Conservation (phyloP, 2,797 vertebrate genomes). For the Novumbra hubbsi region DNA sequence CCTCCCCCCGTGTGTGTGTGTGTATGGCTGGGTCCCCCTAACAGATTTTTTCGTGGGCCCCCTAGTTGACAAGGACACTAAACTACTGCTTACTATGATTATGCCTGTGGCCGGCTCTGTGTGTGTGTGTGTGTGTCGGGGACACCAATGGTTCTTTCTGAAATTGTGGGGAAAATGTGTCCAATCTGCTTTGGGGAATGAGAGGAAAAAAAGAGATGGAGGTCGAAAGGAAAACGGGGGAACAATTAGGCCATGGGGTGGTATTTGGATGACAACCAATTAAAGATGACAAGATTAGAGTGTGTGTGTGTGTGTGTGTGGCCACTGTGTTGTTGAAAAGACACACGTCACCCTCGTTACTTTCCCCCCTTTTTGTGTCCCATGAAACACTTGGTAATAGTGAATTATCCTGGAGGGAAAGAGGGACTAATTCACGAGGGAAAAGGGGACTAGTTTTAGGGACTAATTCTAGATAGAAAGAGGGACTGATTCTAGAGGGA, state of each 20-base stretch:
- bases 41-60: too few species aligned
- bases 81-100: too few species aligned
- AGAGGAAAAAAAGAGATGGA: conserved; percentile 4
- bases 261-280: conserved; percentile 43
- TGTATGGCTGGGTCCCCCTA: not conserved
- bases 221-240: conserved; percentile 9
- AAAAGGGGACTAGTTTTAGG: too few species aligned
- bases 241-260: conserved; percentile 29
- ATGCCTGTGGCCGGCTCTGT: too few species aligned
- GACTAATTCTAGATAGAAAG: too few species aligned
- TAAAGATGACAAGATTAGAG: conserved; percentile 47
- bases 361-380: too few species aligned
- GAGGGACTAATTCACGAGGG: too few species aligned
- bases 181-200: conserved; percentile 25
- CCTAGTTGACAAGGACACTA: too few species aligned
- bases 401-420: too few species aligned
- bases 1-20: conserved; percentile 8
- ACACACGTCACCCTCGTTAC: conserved; percentile 13
- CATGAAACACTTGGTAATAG: too few species aligned
- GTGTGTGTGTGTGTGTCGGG: too few species aligned
- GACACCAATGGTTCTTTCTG: conserved; percentile 11
- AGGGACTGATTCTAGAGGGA: too few species aligned
- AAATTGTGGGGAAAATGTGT: conserved; percentile 37
- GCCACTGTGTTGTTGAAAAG: conserved; percentile 25
- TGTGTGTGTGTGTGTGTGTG: not conserved